Base-by-base conservation (phyloP, 2,113 vertebrate species). In the Neopipo cinnamomea region DNA sequence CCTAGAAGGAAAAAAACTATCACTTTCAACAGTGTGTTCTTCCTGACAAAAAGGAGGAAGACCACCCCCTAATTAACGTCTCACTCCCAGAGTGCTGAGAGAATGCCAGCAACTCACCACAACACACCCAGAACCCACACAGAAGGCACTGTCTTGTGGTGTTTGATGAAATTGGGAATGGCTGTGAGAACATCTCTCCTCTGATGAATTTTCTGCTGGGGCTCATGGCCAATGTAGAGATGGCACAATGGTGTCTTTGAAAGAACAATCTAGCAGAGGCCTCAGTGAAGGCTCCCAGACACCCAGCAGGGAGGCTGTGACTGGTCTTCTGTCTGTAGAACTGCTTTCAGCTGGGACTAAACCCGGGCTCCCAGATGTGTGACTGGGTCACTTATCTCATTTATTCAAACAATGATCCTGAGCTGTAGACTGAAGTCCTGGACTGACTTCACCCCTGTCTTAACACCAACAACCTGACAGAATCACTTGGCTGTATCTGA, bases 351-450 rank as follows among this genome's bases (percentile, higher is more conserved):
- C 16, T 58, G 42, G 67, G 58, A 12, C 11, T 19, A 31, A 46
- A 5, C 3, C 12, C 2, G 0, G 17, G 15, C 5, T 16, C 21
- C 65, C 42, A 58, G 28, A 31, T 65, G 23, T 1, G 3, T 25
- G 37, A 27, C 23, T 42, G 24, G 6, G 35, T 9, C 20, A 16
- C 14, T 77, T 25, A 35, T 4, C 55, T 31, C 8, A 0, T 63
- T 62, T 42, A 30, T 49, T 24, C n/a, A 61, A 50, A 30, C 28
- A 55, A 16, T 21, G 5, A 50, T 8, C 6, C 28, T 12, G 59
- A 35, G 13, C 31, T 68, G 3, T 0, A 0, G 16, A 33, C 12
- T 66, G 17, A 21, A 31, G 7, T 27, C 33, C 17, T 35, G 35
- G 39, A 22, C 28, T 71, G 50, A 46, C 22, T 33, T 75, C 20